phyloP scores from a whole-genome alignment of 2,888 invertebrate genomes.

The Nomada ferruginata region DNA sequence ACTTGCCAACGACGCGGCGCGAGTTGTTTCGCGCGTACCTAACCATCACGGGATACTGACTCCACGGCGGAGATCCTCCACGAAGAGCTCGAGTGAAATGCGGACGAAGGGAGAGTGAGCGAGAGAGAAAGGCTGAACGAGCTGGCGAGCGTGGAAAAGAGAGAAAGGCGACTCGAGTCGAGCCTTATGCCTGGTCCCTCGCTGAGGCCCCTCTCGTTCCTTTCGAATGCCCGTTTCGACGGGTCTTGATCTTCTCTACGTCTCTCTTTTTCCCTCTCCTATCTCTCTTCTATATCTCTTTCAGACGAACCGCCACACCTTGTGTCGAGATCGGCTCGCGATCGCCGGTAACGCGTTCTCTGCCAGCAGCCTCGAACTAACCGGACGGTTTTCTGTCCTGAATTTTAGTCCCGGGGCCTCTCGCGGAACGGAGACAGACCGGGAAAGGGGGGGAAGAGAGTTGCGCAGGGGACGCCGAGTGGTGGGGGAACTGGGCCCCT shows the following conservation, averaged over 20 bases:
- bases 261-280: conserved; percentile 38
- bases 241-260: conserved; percentile 52
- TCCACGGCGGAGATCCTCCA: conserved; percentile 55
- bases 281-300: conserved; percentile 34
- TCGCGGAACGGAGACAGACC: conserved; percentile 6
- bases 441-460: neutral
- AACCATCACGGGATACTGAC: conserved; percentile 65
- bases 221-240: conserved; percentile 64
- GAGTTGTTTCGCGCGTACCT: conserved; percentile 59
- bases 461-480: neutral
- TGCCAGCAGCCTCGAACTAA: conserved; percentile 60
- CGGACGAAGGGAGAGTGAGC: conserved; percentile 58
- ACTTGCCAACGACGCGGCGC: conserved; percentile 59
- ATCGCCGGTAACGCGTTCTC: conserved; percentile 72
- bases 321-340: conserved; percentile 71
- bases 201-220: conserved; percentile 39
- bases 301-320: conserved; percentile 76
- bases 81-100: conserved; percentile 63
- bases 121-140: conserved; percentile 22
- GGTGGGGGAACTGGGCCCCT: conserved; percentile 49
- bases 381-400: conserved; percentile 77
- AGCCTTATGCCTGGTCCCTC: conserved; percentile 52
- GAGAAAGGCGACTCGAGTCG: conserved; percentile 36
- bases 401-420: conserved; percentile 72
- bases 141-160: conserved; percentile 12